Evolutionary conservation across 2,113 vertebrate genomes (phyloP), one percentile per base, ranked within the genome.

Genomic region (Arizona elegans): DNA sequence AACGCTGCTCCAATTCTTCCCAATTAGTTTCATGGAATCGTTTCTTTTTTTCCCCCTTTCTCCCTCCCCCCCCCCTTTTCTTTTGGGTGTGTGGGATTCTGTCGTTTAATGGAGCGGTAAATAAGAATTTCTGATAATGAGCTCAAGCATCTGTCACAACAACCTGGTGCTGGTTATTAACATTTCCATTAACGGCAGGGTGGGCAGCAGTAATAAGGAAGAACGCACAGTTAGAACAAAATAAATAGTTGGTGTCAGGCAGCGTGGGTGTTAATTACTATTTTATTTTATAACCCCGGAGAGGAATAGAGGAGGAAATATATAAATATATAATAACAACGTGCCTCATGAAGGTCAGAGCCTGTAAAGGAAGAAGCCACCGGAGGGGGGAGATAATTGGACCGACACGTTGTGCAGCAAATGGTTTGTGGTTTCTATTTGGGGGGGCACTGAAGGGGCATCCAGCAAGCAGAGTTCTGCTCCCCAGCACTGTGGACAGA

Each of bases 71-170:
- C 24, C 7, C 1, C 38, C 95, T 96, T 96, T 47, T 47, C 5
- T 47, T 47, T 97, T 96, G 96, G 89, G 93, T 96, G 97, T 97
- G 97, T 86, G 97, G n/a, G n/a, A 97, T 98, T 98, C 97, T 97
- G 98, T 97, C 97, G 97, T 97, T 97, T 98, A 98, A 98, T 98
- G 98, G 98, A 98, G 98, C 98, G 97, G 98, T 98, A 98, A 98
- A 98, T 98, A 98, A 98, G 98, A 98, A 97, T 98, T 98, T 98
- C 97, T 98, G 98, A 98, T 98, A 98, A 98, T 98, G 98, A 98
- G 97, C 96, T 96, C 91, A 95, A 98, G 98, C 98, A 98, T 98
- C 98, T 98, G 98, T 98, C 97, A 95, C 97, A 97, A 96, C 98
- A 98, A 97, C 98, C 98, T 98, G 98, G 98, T 91, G 97, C 95